Conservation (phyloP, 2,797 vertebrate genomes). For the Erpetoichthys calabaricus region DNA sequence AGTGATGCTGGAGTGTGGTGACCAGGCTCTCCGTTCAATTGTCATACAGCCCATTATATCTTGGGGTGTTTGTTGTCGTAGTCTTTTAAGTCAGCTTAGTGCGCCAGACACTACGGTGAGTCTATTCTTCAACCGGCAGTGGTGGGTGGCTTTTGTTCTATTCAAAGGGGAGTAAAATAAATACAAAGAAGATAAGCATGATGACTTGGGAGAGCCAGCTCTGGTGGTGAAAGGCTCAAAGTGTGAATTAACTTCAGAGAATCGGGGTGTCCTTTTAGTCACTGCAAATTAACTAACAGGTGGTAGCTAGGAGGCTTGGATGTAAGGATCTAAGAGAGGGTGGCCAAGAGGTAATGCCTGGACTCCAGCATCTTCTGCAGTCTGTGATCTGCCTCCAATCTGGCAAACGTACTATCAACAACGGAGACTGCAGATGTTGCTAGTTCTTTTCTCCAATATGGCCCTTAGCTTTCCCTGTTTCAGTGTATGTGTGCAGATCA, state of each 20-base stretch:
- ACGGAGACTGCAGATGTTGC: constrained; percentile 66
- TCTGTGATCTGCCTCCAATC: constrained; percentile 65
- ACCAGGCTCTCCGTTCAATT: no score
- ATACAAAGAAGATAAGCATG: constrained; percentile 7
- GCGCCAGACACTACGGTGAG: no score
- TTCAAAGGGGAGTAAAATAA: constrained; percentile 34
- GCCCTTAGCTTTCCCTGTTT: constrained; percentile 45
- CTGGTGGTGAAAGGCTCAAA: constrained; percentile 17
- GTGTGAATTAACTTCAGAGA: constrained; percentile 36
- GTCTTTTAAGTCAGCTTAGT: no score
- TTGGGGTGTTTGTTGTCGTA: no score
- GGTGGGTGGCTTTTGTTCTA: constrained; percentile 43
- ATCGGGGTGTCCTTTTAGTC: constrained; percentile 45
- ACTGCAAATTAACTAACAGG: constrained; percentile 58
- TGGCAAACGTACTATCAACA: constrained; percentile 60
- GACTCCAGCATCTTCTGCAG: constrained; percentile 44
- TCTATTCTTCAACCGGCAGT: constrained; percentile 38
- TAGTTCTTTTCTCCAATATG: constrained; percentile 55
- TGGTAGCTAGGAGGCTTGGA: constrained; percentile 61
- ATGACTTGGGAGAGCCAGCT: constrained; percentile 12
- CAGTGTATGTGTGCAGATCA: constrained; percentile 5
- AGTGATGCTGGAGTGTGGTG: no score
- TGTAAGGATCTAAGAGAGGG: constrained; percentile 46
- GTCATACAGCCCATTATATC: no score
- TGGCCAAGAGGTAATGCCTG: constrained; percentile 59